Evolutionary conservation across 2,797 vertebrate genomes (phyloP).

Genomic region (Malacoctenus gilli): DNA sequence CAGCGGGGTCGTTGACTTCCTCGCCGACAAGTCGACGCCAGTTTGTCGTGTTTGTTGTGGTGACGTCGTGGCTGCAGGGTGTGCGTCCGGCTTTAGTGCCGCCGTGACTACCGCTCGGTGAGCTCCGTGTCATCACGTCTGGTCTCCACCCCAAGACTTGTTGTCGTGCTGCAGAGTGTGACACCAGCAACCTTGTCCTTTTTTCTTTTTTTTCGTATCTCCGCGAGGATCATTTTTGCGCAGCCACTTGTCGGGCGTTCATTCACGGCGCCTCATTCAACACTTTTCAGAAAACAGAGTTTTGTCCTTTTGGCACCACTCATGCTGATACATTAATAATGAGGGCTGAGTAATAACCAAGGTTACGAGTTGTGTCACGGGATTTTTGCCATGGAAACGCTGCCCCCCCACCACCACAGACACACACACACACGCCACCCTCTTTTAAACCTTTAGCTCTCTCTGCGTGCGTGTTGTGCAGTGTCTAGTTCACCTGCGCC

Average conservation of each 20-base stretch:
- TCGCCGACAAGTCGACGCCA: no score
- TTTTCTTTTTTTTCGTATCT: no score
- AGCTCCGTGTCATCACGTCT: background rate
- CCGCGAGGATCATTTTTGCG: no score
- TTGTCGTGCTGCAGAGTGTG: background rate
- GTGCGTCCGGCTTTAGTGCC: background rate
- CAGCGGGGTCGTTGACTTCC: no score
- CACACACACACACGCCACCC: no score
- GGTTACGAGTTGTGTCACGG: constrained; percentile 1
- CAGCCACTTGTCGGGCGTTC: no score
- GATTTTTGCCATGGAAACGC: background rate
- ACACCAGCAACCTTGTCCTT: background rate
- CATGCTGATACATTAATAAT: constrained; percentile 6
- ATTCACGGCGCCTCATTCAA: background rate
- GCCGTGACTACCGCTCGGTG: background rate
- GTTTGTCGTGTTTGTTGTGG: no score
- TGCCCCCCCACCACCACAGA: constrained; percentile 6
- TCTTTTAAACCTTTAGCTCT: constrained; percentile 28
- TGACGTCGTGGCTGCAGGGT: no score
- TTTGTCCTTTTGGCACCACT: background rate
- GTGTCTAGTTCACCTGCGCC: constrained; percentile 38
- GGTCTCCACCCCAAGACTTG: background rate
- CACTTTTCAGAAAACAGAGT: background rate
- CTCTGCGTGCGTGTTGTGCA: constrained; percentile 9
- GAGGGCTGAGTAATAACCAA: constrained; percentile 5